A percentile compares a stretch with the other conserved stretches of the same genome.
These are phyloP conservation scores for Ceyx erithaca DNA, from an alignment of 2,797 vertebrate genomes.

Conservation along the genomic window DNA sequence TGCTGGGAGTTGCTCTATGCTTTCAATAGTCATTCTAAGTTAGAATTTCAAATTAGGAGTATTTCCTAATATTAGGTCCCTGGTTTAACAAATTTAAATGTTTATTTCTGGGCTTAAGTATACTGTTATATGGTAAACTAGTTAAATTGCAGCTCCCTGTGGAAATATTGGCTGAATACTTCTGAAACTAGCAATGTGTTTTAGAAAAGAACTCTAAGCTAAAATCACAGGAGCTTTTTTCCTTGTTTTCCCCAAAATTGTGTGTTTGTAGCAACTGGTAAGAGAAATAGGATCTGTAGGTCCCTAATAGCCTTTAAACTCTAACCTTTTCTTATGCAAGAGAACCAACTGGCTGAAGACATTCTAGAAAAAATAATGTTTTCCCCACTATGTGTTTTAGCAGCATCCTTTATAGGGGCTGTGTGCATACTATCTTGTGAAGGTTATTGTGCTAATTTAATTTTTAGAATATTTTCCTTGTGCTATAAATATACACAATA, in stretches of 20 bases:
- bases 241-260: neutral
- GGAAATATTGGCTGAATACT: neutral
- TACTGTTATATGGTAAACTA: neutral
- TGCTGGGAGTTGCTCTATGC: neutral
- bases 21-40: neutral
- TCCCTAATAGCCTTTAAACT: neutral
- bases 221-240: neutral
- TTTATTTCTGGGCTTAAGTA: neutral
- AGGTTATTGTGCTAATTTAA: constrained; percentile 5
- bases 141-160: neutral
- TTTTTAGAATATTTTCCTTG: neutral
- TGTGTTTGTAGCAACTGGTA: neutral
- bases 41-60: neutral
- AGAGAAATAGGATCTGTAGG: neutral
- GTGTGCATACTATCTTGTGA: neutral
- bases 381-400: neutral
- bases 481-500: neutral
- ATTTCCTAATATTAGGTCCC: neutral
- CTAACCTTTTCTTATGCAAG: neutral
- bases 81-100: neutral
- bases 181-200: neutral
- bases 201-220: neutral
- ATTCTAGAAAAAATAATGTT: neutral
- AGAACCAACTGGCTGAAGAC: neutral
- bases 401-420: neutral